Evolutionary conservation across 2,797 vertebrate genomes (phyloP), one percentile per base, ranked within the genome.

Genomic region (Pelochelys cantorii): DNA sequence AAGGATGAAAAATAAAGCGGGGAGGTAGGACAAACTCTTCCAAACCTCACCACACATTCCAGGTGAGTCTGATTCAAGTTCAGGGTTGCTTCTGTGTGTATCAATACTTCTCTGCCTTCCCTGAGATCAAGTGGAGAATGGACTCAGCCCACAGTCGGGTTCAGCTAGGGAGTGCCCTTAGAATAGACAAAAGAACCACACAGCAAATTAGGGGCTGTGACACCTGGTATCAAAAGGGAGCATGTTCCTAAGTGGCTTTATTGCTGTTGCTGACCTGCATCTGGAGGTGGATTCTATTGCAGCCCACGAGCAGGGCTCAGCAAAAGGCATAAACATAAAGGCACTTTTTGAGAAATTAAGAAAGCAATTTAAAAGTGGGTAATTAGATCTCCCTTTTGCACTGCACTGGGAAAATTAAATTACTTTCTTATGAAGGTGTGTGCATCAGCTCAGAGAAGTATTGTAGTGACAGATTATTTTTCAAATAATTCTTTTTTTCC

Each of bases 371-470:
- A 96, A 96, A 94, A 97, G 95, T 84, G 89, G 94, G 90, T 98
- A 97, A 98, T 98, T 98, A 98, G 97, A 97, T 98, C 97, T 97
- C 93, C 97, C 94, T 94, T 97, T 98, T 75, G 85, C 92, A 96
- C 96, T 92, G 96, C 97, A 93, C 96, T 97, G 96, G 96, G 97
- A 96, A 98, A 98, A 98, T 98, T 98, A 97, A 98, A 97, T 98
- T 97, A 97, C 96, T 94, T 97, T 96, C 97, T 97, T 97, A 96
- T 96, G 96, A 98, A 97, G 96, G 96, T 97, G 94, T 96, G 95
- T 12, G 81, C 79, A 96, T 97, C 95, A 90, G 94, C 97, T 98
- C 94, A 23, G 93, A 96, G 96, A 95, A 96, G 90, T 83, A 95
- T 94, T 83, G 54, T 94, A 65, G 80, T 83, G 88, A 95, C 96